Evolutionary conservation across 2,113 vertebrate species (phyloP).

Genomic region (Scalopus aquaticus): DNA sequence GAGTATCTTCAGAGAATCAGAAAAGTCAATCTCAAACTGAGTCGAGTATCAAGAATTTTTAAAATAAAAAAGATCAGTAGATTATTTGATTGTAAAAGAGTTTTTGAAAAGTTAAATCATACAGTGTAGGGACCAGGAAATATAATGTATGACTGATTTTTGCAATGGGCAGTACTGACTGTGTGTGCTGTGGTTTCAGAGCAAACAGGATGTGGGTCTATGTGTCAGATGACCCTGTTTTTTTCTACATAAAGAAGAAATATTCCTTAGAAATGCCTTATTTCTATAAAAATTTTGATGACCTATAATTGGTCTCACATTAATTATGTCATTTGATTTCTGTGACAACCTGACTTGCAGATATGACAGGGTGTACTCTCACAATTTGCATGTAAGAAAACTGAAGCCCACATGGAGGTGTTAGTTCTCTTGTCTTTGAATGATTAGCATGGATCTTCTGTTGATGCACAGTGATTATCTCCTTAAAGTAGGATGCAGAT

Average conservation of each 20-base stretch:
- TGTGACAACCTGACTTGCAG: not conserved
- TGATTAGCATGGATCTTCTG: not conserved
- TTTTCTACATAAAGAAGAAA: not conserved
- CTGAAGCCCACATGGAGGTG: not conserved
- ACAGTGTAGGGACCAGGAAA: not conserved
- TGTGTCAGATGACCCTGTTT: not conserved
- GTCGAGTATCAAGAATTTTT: not conserved
- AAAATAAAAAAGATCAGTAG: not conserved
- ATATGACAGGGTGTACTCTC: not conserved
- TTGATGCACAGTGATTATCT: not conserved
- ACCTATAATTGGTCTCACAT: not conserved
- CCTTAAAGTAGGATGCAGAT: not conserved
- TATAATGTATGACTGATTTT: not conserved
- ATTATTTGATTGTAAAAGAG: slow-evolving; percentile 38
- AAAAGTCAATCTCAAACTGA: slow-evolving; percentile 16
- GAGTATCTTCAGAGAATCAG: not conserved
- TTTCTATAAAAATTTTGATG: not conserved
- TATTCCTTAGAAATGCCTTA: not conserved
- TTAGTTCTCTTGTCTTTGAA: not conserved
- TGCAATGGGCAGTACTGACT: not conserved
- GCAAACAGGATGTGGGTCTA: not conserved
- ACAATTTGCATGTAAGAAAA: not conserved
- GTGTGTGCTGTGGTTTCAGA: not conserved
- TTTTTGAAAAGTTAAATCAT: not conserved
- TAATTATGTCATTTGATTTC: not conserved